Base-by-base conservation (phyloP, 1,140 invertebrate species). In the Coelopa frigida region DNA sequence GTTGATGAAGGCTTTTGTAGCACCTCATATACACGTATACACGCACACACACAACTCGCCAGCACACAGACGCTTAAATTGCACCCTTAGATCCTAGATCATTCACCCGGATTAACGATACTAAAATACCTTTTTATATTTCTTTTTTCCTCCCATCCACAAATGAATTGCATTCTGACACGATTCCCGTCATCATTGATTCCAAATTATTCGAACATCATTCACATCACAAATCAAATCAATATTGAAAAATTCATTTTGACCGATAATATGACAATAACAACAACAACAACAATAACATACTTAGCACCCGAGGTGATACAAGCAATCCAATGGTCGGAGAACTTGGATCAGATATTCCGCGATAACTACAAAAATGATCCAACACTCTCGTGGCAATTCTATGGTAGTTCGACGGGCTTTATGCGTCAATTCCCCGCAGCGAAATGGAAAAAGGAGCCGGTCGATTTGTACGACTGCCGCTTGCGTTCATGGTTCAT, bases 361-460 rank as follows among this genome's bases (percentile, higher is more conserved):
- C 80, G 78, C 54, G 82, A 84, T 54, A 97, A 97, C 70, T 89
- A 89, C 57, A 80, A 87, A 60, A 75, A 78, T 27, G 90, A 97
- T 73, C 86, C 87, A 6, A 87, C 87, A 4, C 75, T 97, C 20
- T 87, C 89, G 5, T 98, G 91, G 91, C 94, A 98, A 73, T 98
- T 94, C 72, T 98, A 97, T 75, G 92, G 94, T 24, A 94, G 91
- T 69, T 85, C 89, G 37, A 87, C 87, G 2, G 94, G 94, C 11
- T 95, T 97, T 67, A 89, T 98, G 83, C 78, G 93, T 56, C 89
- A 94, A 59, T 96, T 88, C 74, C 94, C 94, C 68, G 82, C 81
- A 15, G 81, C 83, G 61, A 78, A 80, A 55, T 89, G 85, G 84
- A 75, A 77, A 51, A 61, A 80, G 43, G 74, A 78, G 44, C 79